A percentile compares a stretch with the other conserved stretches of the same genome.
Evolutionary conservation across 2,113 vertebrate genomes (phyloP).

Genomic region (Nanger granti): DNA sequence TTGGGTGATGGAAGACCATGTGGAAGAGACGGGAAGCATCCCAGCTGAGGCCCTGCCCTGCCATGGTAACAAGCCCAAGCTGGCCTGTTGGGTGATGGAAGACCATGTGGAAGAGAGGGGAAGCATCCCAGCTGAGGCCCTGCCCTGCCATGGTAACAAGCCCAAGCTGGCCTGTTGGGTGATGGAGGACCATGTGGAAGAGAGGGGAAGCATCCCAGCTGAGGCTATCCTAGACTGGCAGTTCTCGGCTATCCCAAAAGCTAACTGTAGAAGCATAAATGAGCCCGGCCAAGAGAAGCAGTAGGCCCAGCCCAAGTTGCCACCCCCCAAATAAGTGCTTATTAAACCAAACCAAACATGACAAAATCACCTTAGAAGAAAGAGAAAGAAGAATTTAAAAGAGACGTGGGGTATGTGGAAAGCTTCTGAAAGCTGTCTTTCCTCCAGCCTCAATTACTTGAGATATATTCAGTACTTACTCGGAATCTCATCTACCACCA

Average conservation of each 20-base stretch:
- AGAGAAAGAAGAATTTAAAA: neutral
- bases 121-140: neutral
- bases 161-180: neutral
- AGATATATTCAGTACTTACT: neutral
- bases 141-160: neutral
- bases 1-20: neutral
- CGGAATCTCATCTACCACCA: neutral
- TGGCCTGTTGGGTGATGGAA: neutral
- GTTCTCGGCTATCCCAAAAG: neutral
- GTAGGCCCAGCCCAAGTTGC: neutral
- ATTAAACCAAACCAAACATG: neutral
- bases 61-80: neutral
- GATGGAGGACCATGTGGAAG: neutral
- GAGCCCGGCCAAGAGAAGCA: neutral
- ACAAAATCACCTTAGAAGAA: neutral
- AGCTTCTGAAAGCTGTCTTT: neutral
- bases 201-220: neutral
- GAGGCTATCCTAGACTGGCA: neutral
- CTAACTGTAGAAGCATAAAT: neutral
- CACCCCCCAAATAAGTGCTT: neutral
- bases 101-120: neutral
- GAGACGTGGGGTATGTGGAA: rapidly evolving
- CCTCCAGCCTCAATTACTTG: neutral
- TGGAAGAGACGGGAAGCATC: neutral
- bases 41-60: neutral